Conservation (phyloP, 1,140 invertebrate genomes). For the Macrotrachela quadricornifera region DNA sequence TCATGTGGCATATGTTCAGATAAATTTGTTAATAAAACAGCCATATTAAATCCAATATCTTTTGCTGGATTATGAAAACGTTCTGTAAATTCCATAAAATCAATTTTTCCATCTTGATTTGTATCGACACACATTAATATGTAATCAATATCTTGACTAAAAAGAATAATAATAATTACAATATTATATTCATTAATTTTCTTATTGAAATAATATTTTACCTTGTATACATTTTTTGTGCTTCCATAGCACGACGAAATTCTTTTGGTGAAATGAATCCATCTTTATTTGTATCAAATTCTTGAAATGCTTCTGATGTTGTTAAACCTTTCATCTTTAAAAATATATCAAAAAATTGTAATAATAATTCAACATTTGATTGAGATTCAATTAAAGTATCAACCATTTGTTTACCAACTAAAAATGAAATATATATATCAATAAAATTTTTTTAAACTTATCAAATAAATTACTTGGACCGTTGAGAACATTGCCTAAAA, state of each 20-base stretch:
- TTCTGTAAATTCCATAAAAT: constrained; percentile 92
- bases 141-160: constrained; percentile 52
- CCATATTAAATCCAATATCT: constrained; percentile 97
- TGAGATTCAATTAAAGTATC: constrained; percentile 92
- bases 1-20: constrained; percentile 99
- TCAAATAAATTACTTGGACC: constrained; percentile 45
- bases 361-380: constrained; percentile 89
- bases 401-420: constrained; percentile 95
- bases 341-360: constrained; percentile 99
- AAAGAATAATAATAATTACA: too few relatives aligned
- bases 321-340: constrained; percentile 88
- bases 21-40: constrained; percentile 91
- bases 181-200: too few relatives aligned
- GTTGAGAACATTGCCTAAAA: constrained; percentile 50
- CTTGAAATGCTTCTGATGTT: constrained; percentile 59
- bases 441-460: too few relatives aligned
- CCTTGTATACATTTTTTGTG: constrained; percentile 90
- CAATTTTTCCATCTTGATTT: constrained; percentile 95
- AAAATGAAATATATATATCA: too few relatives aligned
- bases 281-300: constrained; percentile 82
- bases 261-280: constrained; percentile 95
- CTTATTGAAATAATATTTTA: constrained; percentile 40
- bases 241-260: constrained; percentile 95
- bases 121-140: constrained; percentile 86
- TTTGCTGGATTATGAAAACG: constrained; percentile 96